Base-by-base conservation (phyloP, 2,113 vertebrate genomes). In the Cheilinus undulatus region DNA sequence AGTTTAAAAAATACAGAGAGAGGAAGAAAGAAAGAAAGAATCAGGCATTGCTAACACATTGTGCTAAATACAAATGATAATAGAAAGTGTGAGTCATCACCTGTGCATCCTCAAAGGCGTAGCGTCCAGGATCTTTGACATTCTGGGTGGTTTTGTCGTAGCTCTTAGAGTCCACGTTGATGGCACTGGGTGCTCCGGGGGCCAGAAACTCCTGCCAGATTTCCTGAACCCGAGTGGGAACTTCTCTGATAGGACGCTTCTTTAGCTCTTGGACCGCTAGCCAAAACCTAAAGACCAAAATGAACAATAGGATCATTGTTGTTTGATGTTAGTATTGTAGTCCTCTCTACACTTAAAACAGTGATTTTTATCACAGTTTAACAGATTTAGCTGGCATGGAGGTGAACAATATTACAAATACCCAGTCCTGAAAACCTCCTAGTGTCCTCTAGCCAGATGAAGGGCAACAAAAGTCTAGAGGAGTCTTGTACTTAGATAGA, bases 201-300 rank as follows among this genome's bases (percentile, higher is more conserved):
- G 97, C 97, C 90, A 99, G 90, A 83, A 99, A 99, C 81, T 99
- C 97, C 86, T 95, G 95, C 97, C 97, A 99, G 86, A 99, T 98
- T 92, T 99, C 97, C 74, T 98, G 96, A 45, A 98, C 97, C 0
- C 96, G 93, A 22, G 92, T 93, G 42, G 97, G 96, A 58, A 99
- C 97, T 90, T 98, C 97, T 78, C 94, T 91, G 58, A 98, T 96
- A 0, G 97, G 96, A 49, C 96, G 96, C 76, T 96, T 97, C 92
- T 98, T 99, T 84, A 99, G 70, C 77, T 97, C 97, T 87, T 99
- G 97, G 75, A 98, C 97, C 0, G 97, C 96, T 87, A 99, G 83
- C 97, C 97, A 99, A 93, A 99, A 99, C 93, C 97, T 99, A 24
- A 14, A 50, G 24, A 30, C 4, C 58, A 79, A 22, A 7, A n/a